Evolutionary conservation across 2,888 invertebrate genomes (phyloP).

Genomic region (Zygaena filipendulae): DNA sequence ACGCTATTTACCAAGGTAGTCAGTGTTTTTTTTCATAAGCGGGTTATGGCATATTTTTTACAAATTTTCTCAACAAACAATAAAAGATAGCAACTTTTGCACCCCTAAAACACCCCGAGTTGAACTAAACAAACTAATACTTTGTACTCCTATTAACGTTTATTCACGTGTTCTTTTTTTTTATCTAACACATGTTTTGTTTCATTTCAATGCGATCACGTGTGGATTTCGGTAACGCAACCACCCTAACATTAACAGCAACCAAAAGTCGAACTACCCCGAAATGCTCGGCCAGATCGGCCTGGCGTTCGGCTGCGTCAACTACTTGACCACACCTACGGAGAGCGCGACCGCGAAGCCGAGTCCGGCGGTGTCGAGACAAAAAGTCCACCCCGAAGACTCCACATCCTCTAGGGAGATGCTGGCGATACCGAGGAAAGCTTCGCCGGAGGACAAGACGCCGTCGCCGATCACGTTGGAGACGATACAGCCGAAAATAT

Average conservation of each 20-base stretch:
- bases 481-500: slow-evolving; percentile 56
- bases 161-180: too few relatives aligned
- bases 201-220: slow-evolving; percentile 34
- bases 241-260: slow-evolving; percentile 34
- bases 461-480: slow-evolving; percentile 39
- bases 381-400: slow-evolving; percentile 55
- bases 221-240: slow-evolving; percentile 20
- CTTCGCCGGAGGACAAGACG: slow-evolving; percentile 47
- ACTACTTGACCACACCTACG: slow-evolving; percentile 51
- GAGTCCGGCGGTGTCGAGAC: slow-evolving; percentile 34
- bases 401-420: slow-evolving; percentile 42
- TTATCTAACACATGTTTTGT: slow-evolving; percentile 23
- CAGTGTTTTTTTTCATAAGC: slow-evolving; percentile 34
- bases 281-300: slow-evolving; percentile 67
- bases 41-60: background rate
- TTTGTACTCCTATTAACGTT: too few relatives aligned
- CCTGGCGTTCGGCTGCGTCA: slow-evolving; percentile 62
- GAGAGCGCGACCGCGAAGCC: slow-evolving; percentile 26
- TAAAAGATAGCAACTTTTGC: too few relatives aligned
- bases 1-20: slow-evolving; percentile 61
- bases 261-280: slow-evolving; percentile 62
- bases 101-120: too few relatives aligned
- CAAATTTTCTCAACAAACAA: slow-evolving; percentile 12
- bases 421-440: slow-evolving; percentile 35
- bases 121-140: too few relatives aligned